These are phyloP conservation scores for Melanotaenia maccullochi DNA, from an alignment of 2,797 vertebrate species.

Conservation along the genomic window DNA sequence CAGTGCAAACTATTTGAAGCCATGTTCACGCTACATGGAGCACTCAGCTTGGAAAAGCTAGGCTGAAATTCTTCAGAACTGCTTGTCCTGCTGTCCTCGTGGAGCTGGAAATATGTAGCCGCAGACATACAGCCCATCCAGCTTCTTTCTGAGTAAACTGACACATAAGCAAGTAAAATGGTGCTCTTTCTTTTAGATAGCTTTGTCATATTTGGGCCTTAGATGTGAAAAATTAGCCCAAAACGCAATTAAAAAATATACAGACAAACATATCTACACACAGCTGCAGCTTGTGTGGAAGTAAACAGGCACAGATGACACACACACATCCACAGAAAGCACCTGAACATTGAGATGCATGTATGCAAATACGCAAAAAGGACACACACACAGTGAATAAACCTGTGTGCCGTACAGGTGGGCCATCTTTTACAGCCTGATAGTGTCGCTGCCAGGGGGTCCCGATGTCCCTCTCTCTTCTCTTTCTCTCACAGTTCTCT, in stretches of 20 bases:
- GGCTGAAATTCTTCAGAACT: not conserved
- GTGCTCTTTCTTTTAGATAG: not conserved
- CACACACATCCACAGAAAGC: conserved; percentile 4
- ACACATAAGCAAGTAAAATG: not conserved
- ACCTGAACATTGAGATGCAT: conserved; percentile 15
- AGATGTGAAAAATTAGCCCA: not conserved
- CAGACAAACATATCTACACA: not conserved
- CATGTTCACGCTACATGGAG: not conserved
- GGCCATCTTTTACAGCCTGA: conserved; percentile 60
- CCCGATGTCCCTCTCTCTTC: conserved; percentile 36
- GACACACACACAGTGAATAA: conserved; percentile 12
- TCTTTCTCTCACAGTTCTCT: conserved; percentile 40
- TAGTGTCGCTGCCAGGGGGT: conserved; percentile 61
- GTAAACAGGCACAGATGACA: conserved; percentile 20
- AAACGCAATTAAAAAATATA: not conserved
- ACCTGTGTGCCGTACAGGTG: conserved; percentile 44
- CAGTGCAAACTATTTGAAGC: not conserved
- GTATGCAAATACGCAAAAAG: conserved; percentile 34
- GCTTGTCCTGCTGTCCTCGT: not conserved
- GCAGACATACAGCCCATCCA: not conserved
- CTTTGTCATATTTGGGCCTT: not conserved
- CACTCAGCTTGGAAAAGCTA: not conserved
- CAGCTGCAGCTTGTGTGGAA: conserved; percentile 1
- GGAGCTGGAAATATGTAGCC: not conserved
- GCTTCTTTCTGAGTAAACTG: not conserved